Evolutionary conservation across 2,888 invertebrate species (phyloP), one percentile per base, ranked within the genome.

Genomic region (Volucella bombylans): DNA sequence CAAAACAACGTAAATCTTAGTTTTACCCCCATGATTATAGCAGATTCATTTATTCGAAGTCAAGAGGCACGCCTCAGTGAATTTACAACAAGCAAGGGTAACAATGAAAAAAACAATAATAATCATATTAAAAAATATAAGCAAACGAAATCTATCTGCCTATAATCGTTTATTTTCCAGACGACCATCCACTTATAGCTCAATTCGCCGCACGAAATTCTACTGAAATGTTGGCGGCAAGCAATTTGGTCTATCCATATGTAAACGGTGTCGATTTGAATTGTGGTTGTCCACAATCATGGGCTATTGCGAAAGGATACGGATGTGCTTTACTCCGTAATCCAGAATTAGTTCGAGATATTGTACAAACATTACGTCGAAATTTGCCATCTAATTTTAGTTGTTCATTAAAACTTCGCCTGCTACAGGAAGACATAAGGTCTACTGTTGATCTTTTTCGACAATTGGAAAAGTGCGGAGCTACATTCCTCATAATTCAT

Each of bases 11-110:
- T 97, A 86, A 97, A 99, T 90, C 91, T 99, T 76, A 96, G 96
- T 88, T 99, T 96, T 90, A 97, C 98, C 0, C 99, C 99, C 0
- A 99, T 99, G 99, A 98, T 99, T 88, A 93, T 99, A 86, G 97
- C 99, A 0, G 96, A 98, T 91, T 97, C 98, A 1, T 99, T 99
- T 92, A 95, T 97, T 69, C 95, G 95, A 89, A 98, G 98, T 86
- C 93, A 94, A 72, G 96, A 97, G 92, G 98, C 98, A 12, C 94
- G 99, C 68, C 91, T 93, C 6, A 96, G 94, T 91, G 97, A 97
- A 91, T 97, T 97, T 90, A 93, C 94, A 8, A 97, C 96, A 1
- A 95, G 94, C 88, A 83, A 89, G 77, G 89, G 93, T 93, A 89
- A 86, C 87, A 45, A 59, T 45, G 0, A 31, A 31, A 31, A 4